These are phyloP conservation scores for Campaea margaritaria DNA, from an alignment of 2,888 invertebrate species.

Conservation along the genomic window DNA sequence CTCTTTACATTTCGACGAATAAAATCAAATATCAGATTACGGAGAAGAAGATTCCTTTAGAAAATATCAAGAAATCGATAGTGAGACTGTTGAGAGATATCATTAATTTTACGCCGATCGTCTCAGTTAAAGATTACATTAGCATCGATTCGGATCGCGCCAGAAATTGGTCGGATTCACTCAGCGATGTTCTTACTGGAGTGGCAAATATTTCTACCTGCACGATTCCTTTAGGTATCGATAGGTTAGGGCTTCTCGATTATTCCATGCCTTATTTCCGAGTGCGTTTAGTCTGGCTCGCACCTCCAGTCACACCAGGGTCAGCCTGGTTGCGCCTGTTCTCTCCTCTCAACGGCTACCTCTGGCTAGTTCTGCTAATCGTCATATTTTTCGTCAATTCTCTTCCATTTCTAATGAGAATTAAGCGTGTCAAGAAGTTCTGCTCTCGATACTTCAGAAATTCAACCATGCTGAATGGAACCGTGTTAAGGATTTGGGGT, in stretches of 20 bases:
- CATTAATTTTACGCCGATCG: slow-evolving; percentile 69
- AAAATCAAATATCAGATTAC: slow-evolving; percentile 61
- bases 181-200: slow-evolving; percentile 66
- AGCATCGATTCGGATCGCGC: slow-evolving; percentile 67
- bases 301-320: slow-evolving; percentile 61
- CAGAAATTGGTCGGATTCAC: slow-evolving; percentile 68
- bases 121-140: slow-evolving; percentile 62
- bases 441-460: slow-evolving; percentile 59
- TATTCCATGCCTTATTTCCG: slow-evolving; percentile 68
- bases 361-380: slow-evolving; percentile 64
- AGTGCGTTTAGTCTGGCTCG: slow-evolving; percentile 67
- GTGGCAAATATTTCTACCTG: slow-evolving; percentile 67
- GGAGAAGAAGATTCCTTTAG: slow-evolving; percentile 62
- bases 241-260: slow-evolving; percentile 60
- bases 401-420: slow-evolving; percentile 59
- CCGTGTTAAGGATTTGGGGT: slow-evolving; percentile 66
- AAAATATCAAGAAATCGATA: slow-evolving; percentile 63
- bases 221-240: slow-evolving; percentile 63
- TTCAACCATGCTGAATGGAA: slow-evolving; percentile 56
- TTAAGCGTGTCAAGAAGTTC: slow-evolving; percentile 55
- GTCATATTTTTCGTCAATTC: slow-evolving; percentile 60
- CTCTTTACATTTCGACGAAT: slow-evolving; percentile 69
- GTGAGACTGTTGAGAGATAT: slow-evolving; percentile 58
- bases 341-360: slow-evolving; percentile 67
- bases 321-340: slow-evolving; percentile 66